These are phyloP conservation scores for Pipistrellus kuhlii DNA, from an alignment of 2,797 vertebrate genomes.

Conservation along the genomic window DNA sequence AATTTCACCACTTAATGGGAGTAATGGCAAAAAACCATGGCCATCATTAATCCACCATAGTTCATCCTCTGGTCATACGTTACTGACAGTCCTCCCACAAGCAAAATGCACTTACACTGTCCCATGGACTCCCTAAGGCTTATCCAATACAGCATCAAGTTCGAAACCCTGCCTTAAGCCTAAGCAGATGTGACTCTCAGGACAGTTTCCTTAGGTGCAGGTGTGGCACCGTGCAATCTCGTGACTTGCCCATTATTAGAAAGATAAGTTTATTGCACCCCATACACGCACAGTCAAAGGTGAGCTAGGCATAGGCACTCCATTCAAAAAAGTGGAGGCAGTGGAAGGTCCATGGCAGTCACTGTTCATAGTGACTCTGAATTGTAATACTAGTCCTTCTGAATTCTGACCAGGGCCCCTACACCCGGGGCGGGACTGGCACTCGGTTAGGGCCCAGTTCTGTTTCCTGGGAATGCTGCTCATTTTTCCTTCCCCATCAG, in stretches of 20 bases:
- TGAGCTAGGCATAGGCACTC: neutral
- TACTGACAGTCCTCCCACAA: neutral
- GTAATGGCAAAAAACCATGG: neutral
- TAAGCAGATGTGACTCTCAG: neutral
- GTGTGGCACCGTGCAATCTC: neutral
- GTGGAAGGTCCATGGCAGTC: too few relatives aligned
- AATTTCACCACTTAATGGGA: neutral
- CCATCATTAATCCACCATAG: neutral
- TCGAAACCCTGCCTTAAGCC: neutral
- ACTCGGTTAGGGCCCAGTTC: neutral
- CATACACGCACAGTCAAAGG: too few relatives aligned
- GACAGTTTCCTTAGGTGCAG: neutral
- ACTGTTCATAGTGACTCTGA: neutral
- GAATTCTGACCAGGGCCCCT: neutral
- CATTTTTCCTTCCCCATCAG: neutral
- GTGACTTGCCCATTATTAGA: neutral
- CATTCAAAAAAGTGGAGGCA: neutral
- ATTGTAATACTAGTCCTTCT: neutral
- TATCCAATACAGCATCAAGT: neutral
- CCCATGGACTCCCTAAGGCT: neutral
- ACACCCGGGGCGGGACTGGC: neutral
- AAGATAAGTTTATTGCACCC: neutral
- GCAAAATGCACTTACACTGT: neutral
- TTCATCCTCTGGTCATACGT: neutral
- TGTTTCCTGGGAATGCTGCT: neutral